Conservation (phyloP, 2,113 vertebrate genomes). For the Herpailurus yagouaroundi region DNA sequence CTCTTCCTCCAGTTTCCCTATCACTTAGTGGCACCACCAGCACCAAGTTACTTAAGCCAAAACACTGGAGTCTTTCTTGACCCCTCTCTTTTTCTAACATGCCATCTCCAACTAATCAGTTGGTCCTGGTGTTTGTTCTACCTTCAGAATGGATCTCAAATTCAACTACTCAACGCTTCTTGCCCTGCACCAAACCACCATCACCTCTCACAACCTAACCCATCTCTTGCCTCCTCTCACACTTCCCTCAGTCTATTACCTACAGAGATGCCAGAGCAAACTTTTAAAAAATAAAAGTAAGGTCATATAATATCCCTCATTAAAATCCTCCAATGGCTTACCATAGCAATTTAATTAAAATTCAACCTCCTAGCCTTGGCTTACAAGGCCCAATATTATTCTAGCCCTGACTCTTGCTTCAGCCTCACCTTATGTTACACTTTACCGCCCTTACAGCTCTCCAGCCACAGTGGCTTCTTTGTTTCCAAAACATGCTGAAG, state of each 20-base stretch:
- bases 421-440: not conserved
- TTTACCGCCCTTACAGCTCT: not conserved
- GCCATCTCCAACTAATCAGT: not conserved
- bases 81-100: not conserved
- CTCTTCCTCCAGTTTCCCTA: not conserved
- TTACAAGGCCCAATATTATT: not conserved
- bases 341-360: not conserved
- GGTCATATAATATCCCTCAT: not conserved
- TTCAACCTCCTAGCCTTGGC: not conserved
- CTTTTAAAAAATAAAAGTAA: slow-evolving; percentile 4
- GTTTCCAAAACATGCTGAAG: not conserved
- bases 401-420: not conserved
- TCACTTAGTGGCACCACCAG: not conserved
- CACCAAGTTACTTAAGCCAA: not conserved
- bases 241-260: not conserved
- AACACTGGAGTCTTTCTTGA: not conserved
- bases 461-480: not conserved
- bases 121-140: not conserved
- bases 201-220: not conserved
- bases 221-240: not conserved
- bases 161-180: not conserved
- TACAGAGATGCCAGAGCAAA: not conserved
- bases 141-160: not conserved
- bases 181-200: not conserved
- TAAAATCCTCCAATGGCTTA: not conserved